Percentiles rank a stretch among this genome's conserved stretches.
phyloP scores from a whole-genome alignment of 2,888 invertebrate species.

The Aspidiotus rigidus region DNA sequence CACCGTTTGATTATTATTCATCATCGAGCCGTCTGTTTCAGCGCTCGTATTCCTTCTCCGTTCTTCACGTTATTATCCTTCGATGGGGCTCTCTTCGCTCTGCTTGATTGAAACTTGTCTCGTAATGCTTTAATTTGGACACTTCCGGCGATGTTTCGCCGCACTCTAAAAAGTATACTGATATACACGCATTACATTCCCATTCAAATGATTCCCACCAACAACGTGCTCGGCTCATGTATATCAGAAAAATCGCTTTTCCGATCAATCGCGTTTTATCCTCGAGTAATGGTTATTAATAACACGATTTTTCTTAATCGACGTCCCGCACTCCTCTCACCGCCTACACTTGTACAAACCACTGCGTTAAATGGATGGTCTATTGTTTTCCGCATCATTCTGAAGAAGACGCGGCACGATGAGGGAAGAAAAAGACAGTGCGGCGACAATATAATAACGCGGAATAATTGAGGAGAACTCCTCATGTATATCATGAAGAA shows the following conservation, averaged over 20 bases:
- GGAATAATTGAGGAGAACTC: conserved; percentile 1
- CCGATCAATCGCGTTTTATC: conserved; percentile 8
- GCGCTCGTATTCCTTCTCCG: conserved; percentile 6
- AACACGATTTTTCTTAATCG: conserved; percentile 13
- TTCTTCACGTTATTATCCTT: conserved; percentile 15
- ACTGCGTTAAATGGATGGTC: background rate
- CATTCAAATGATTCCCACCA: conserved; percentile 11
- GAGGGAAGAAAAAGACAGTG: background rate
- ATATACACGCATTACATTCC: background rate
- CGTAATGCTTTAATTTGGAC: conserved; percentile 32
- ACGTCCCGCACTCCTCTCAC: background rate
- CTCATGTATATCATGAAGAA: background rate
- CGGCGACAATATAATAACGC: conserved; percentile 9
- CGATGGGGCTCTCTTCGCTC: conserved; percentile 10
- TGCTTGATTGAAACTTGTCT: conserved; percentile 30
- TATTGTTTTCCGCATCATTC: background rate
- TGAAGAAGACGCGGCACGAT: background rate
- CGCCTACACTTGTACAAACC: background rate
- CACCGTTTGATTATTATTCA: conserved; percentile 29
- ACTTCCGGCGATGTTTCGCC: conserved; percentile 27
- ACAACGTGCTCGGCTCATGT: background rate
- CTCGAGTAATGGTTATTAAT: conserved; percentile 13
- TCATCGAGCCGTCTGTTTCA: conserved; percentile 19
- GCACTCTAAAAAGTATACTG: background rate
- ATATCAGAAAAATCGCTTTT: conserved; percentile 10